Percentiles rank a stretch among this genome's conserved stretches.
phyloP scores from a whole-genome alignment of 2,797 vertebrate genomes.

The Stomatorhinus walkeri region DNA sequence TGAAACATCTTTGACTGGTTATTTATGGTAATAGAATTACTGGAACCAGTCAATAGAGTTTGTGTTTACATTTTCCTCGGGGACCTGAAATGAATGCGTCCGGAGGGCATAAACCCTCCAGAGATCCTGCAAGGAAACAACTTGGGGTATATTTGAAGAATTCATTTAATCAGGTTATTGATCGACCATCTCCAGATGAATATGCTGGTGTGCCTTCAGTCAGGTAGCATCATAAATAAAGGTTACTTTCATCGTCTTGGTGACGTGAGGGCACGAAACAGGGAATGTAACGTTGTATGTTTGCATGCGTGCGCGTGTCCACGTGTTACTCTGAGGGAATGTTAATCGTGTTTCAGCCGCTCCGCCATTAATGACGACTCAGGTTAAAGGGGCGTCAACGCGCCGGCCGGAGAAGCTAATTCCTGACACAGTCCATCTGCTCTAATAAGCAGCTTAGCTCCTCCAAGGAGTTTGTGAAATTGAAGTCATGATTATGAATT shows the following conservation, averaged over 20 bases:
- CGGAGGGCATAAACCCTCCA: not conserved
- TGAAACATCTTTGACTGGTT: not conserved
- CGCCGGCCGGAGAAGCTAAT: slow-evolving; percentile 34
- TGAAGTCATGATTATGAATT: slow-evolving; percentile 76
- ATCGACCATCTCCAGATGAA: not conserved
- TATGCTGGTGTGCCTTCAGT: not conserved
- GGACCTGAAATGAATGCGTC: not conserved
- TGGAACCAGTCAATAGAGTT: not conserved
- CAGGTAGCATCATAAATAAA: not conserved
- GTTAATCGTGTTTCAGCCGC: slow-evolving; percentile 57
- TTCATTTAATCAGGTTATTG: not conserved
- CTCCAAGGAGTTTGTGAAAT: slow-evolving; percentile 41
- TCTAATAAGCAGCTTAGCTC: slow-evolving; percentile 52
- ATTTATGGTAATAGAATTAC: slow-evolving; percentile 5
- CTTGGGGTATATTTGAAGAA: not conserved
- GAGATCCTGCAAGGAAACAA: not conserved
- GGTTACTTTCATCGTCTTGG: not conserved
- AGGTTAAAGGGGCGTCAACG: slow-evolving; percentile 51
- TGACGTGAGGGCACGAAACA: not conserved
- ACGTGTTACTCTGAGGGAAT: slow-evolving; percentile 37
- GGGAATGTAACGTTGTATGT: not conserved
- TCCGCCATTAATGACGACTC: slow-evolving; percentile 48
- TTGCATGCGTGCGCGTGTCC: not conserved
- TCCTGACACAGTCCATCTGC: slow-evolving; percentile 37
- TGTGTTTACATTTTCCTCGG: not conserved